phyloP scores from a whole-genome alignment of 2,888 invertebrate species.

The Glaucopsyche alexis region DNA sequence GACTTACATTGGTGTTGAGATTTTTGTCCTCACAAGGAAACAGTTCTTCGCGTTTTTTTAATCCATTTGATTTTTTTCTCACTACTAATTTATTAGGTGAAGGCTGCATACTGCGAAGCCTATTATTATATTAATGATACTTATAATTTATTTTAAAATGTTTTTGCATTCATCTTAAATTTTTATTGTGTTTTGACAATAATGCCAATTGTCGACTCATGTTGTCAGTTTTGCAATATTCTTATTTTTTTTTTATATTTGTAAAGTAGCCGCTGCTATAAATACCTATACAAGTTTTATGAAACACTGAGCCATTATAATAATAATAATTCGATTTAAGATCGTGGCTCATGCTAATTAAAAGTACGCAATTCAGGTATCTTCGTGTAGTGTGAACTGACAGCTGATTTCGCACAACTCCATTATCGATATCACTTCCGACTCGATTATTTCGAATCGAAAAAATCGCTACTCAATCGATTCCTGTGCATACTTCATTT shows the following conservation, averaged over 20 bases:
- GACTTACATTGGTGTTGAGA: slow-evolving; percentile 39
- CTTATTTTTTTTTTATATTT: neutral
- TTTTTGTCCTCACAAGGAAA: slow-evolving; percentile 36
- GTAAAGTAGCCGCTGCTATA: neutral
- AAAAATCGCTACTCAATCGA: slow-evolving; percentile 41
- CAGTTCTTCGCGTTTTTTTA: neutral
- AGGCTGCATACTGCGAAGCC: slow-evolving; percentile 34
- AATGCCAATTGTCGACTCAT: neutral
- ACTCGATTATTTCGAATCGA: slow-evolving; percentile 45
- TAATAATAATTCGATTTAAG: too few species aligned
- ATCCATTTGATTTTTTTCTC: neutral
- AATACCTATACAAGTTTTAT: too few species aligned
- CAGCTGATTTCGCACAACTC: slow-evolving; percentile 41
- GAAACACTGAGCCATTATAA: too few species aligned
- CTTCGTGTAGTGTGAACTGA: slow-evolving; percentile 36
- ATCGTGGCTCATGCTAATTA: neutral
- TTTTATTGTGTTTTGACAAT: neutral
- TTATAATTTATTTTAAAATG: neutral
- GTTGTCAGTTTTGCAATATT: neutral
- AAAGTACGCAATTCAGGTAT: neutral
- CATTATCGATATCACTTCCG: slow-evolving; percentile 39
- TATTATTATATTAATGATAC: slow-evolving; percentile 8
- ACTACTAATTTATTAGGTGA: neutral
- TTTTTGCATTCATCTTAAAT: neutral
- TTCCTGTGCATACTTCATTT: slow-evolving; percentile 34